Percentiles rank a stretch among this genome's conserved stretches.
Evolutionary conservation across 2,888 invertebrate genomes (phyloP).

Genomic region (Pseudanteris insignis): DNA sequence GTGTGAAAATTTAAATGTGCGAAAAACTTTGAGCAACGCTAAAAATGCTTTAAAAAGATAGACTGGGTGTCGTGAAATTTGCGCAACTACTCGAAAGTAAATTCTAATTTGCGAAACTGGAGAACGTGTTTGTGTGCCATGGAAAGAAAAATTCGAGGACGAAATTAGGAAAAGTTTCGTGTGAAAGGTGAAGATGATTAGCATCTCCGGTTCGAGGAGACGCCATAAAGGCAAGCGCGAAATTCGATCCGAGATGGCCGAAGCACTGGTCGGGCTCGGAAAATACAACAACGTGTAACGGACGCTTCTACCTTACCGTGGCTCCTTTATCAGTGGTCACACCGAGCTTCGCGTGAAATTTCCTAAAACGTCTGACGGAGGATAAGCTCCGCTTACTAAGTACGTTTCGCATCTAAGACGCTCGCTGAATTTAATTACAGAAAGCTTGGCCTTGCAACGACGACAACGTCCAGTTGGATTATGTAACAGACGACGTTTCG

Average conservation of each 20-base stretch:
- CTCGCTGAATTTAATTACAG: constrained; percentile 49
- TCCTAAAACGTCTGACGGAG: constrained; percentile 35
- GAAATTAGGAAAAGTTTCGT: constrained; percentile 35
- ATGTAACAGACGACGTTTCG: constrained; percentile 27
- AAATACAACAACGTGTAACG: constrained; percentile 56
- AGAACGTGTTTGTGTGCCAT: constrained; percentile 28
- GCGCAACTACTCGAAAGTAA: constrained; percentile 9
- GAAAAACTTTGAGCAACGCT: no score
- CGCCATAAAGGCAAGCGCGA: constrained; percentile 41
- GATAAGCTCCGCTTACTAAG: constrained; percentile 60
- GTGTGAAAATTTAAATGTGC: no score
- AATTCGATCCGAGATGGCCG: constrained; percentile 55
- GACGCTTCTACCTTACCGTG: constrained; percentile 38
- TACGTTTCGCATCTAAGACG: constrained; percentile 65
- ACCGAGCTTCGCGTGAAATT: constrained; percentile 34
- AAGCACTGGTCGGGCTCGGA: constrained; percentile 48
- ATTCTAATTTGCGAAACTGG: constrained; percentile 29
- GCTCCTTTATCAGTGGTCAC: constrained; percentile 39
- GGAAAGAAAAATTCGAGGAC: constrained; percentile 28
- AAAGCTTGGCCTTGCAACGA: constrained; percentile 38
- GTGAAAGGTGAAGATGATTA: constrained; percentile 45
- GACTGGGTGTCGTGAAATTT: no score
- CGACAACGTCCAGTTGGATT: constrained; percentile 40
- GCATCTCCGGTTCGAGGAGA: constrained; percentile 43
- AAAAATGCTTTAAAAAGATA: no score